Conservation (phyloP, 2,113 vertebrate genomes). For the Suncus etruscus region DNA sequence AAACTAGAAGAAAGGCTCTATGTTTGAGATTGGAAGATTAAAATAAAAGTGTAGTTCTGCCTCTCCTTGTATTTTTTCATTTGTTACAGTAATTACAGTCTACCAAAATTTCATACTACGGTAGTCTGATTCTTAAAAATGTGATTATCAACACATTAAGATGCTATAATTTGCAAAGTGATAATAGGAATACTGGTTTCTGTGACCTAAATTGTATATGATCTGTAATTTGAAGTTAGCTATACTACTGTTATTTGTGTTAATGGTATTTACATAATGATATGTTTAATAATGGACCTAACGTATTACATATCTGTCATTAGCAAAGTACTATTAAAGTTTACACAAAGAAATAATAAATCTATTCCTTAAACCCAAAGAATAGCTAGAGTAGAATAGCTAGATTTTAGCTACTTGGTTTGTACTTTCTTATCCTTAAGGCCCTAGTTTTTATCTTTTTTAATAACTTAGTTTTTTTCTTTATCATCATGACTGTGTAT, state of each 20-base stretch:
- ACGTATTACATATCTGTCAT: constrained; percentile 22
- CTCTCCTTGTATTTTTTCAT: constrained; percentile 11
- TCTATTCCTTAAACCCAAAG: neutral
- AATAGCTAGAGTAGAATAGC: neutral
- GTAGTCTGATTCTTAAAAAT: neutral
- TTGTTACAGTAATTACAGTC: constrained; percentile 40
- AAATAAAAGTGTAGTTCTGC: constrained; percentile 29
- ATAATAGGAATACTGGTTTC: constrained; percentile 20
- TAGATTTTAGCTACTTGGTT: constrained; percentile 1
- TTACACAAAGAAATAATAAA: constrained; percentile 24
- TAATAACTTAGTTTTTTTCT: neutral
- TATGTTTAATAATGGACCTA: neutral
- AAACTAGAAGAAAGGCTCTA: neutral
- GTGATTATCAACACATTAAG: neutral
- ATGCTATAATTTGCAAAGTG: neutral
- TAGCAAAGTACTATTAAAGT: neutral
- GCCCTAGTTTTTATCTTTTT: constrained; percentile 21
- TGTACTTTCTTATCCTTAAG: constrained; percentile 24
- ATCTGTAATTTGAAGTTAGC: constrained; percentile 42
- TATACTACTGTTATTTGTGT: neutral
- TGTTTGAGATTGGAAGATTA: constrained; percentile 1
- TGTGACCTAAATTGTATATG: neutral
- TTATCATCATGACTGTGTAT: neutral
- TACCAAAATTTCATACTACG: neutral
- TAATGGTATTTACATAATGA: neutral